Evolutionary conservation across 2,888 invertebrate species (phyloP), one percentile per base, ranked within the genome.

Genomic region (Leucoma salicis): DNA sequence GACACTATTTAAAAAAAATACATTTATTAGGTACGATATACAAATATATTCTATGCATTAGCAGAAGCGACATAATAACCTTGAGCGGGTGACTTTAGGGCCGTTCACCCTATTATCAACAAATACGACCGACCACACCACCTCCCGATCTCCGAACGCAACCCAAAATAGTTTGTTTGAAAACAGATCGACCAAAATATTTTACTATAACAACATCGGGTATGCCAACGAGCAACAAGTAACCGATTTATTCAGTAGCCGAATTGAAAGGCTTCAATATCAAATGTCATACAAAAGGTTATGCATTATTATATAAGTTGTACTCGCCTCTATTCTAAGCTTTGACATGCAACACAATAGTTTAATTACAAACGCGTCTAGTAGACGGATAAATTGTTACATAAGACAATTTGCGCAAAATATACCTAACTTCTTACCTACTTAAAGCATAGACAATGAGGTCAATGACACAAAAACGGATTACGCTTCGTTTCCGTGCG

Each of bases 391-490:
- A 60, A 65, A 49, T 58, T 32, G 60, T 82, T 83, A 78, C 74
- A 72, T 77, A 82, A 82, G 69, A 66, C 72, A 71, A 72, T 65
- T 70, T 71, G 71, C 67, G 65, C 74, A 74, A 81, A 81, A 34
- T 24, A 78, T 77, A 70, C n/a, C n/a, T 73, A 59, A 57, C 63
- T 65, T 74, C 60, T 70, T 74, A 77, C 75, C 75, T 72, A 77
- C 75, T 66, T 68, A 63, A n/a, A 15, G 64, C 60, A 58, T 68
- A 68, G 63, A 68, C 70, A 77, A 70, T 72, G 77, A 73, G 86
- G 84, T 83, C 83, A 74, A 73, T 79, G 82, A 80, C 82, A 82
- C 72, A 82, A 75, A 83, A 83, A 80, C 76, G 74, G 74, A 76
- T 74, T 69, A 64, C 65, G 70, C 67, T 70, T 71, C 67, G 70